phyloP scores from a whole-genome alignment of 1,140 invertebrate species.

The Dendroctonus ponderosae region DNA sequence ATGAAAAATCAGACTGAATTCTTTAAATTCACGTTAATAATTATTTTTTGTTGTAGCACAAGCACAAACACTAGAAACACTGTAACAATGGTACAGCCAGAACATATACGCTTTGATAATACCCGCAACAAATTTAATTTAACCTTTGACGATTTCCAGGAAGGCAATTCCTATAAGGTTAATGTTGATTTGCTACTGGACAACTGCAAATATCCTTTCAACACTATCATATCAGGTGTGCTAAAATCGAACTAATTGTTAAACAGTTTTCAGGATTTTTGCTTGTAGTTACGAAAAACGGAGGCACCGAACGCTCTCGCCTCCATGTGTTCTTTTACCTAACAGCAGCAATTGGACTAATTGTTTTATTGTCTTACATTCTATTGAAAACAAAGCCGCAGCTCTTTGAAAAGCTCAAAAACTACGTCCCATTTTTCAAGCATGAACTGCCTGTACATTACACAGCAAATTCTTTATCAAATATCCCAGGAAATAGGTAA shows the following conservation, averaged over 20 bases:
- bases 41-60: conserved; percentile 12
- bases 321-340: background rate
- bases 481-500: too few relatives aligned
- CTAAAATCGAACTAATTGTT: background rate
- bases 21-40: background rate
- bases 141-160: conserved; percentile 10
- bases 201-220: conserved; percentile 24
- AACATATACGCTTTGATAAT: conserved; percentile 19
- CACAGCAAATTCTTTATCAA: too few relatives aligned
- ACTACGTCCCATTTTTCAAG: too few relatives aligned
- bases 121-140: conserved; percentile 7
- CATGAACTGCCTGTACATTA: too few relatives aligned
- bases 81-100: conserved; percentile 7
- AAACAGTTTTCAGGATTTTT: background rate
- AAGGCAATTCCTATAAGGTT: conserved; percentile 15
- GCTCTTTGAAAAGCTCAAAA: too few relatives aligned
- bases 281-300: background rate
- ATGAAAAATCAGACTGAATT: too few relatives aligned
- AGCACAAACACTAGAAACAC: conserved; percentile 15
- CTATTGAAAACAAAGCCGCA: background rate
- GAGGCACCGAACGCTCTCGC: background rate
- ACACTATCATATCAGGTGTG: conserved; percentile 9
- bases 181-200: conserved; percentile 20
- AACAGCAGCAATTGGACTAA: background rate
- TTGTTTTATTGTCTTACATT: background rate